phyloP scores from a whole-genome alignment of 2,797 vertebrate species.

The Phrynocephalus forsythii region DNA sequence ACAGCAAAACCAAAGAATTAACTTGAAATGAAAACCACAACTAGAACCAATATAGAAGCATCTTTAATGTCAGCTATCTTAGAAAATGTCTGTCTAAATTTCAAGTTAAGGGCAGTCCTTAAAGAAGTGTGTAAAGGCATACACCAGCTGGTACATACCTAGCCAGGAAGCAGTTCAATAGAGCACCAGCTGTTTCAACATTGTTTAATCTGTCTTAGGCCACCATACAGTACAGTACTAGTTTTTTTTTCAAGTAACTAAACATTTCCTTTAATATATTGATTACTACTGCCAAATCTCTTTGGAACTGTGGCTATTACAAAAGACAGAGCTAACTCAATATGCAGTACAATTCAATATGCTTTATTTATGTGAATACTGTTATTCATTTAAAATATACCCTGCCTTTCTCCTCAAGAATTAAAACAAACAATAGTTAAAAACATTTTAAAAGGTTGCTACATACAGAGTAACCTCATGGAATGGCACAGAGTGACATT shows the following conservation, averaged over 20 bases:
- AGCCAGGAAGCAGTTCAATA: constrained; percentile 21
- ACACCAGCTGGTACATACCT: constrained; percentile 13
- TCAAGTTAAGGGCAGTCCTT: constrained; percentile 20
- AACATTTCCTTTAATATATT: constrained; percentile 8
- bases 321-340: no score
- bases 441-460: no score
- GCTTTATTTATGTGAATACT: not conserved
- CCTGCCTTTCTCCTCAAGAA: not conserved
- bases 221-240: not conserved
- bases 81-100: not conserved
- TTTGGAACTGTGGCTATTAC: not conserved
- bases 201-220: constrained; percentile 14
- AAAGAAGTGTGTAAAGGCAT: not conserved
- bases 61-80: not conserved
- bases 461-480: not conserved
- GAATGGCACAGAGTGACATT: not conserved
- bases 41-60: not conserved
- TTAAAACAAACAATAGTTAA: no score
- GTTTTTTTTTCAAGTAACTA: not conserved
- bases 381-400: no score
- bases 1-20: constrained; percentile 1
- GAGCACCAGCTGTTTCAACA: constrained; percentile 35
- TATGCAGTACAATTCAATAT: not conserved
- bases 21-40: constrained; percentile 1
- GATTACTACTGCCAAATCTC: not conserved